Base-by-base conservation (phyloP, 2,797 vertebrate genomes). In the Poecilia picta region DNA sequence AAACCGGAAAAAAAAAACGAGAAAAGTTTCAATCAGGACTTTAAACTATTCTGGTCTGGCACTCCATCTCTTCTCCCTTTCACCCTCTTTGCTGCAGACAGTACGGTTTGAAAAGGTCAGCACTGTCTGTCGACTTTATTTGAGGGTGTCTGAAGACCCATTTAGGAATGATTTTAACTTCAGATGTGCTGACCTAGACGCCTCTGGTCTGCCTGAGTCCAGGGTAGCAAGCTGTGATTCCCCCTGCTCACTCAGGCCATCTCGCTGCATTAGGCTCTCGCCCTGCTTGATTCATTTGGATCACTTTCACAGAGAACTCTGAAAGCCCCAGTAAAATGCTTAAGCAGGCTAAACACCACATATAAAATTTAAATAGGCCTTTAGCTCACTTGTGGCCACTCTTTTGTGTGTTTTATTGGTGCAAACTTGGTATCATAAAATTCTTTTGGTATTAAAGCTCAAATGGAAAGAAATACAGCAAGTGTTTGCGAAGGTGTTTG, bases 61-160 rank as follows among this genome's bases (percentile, higher is more conserved):
- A 10, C 79, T 81, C 59, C 36, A 2, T 62, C 75, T 31, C 68
- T 18, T 16, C 57, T 41, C 33, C 53, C 43, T 39, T 43, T 46
- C 46, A 1, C 25, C 36, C 73, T 77, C 75, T 75, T 64, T 73
- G 39, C 64, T 51, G 62, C 88, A 91, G 91, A 93, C 85, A n/a
- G 84, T 85, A n/a, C n/a, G 64, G 88, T 89, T 90, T 85, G 77
- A 84, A 92, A 93, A 94, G 93, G 93, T 94, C 93, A 91, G 87
- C 12, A 80, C 83, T 93, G 92, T 93, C 91, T 85, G 85, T 82
- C 74, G 77, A 83, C 87, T 92, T 89, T 84, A 89, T 91, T 89
- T 83, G 89, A 93, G 81, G 81, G 80, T 53, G 92, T 92, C 90
- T 93, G 91, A 93, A 91, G 87, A 90, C 86, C 89, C 90, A 89